These are phyloP conservation scores for Leptodon cayanensis DNA, from an alignment of 2,797 vertebrate species.

Conservation along the genomic window DNA sequence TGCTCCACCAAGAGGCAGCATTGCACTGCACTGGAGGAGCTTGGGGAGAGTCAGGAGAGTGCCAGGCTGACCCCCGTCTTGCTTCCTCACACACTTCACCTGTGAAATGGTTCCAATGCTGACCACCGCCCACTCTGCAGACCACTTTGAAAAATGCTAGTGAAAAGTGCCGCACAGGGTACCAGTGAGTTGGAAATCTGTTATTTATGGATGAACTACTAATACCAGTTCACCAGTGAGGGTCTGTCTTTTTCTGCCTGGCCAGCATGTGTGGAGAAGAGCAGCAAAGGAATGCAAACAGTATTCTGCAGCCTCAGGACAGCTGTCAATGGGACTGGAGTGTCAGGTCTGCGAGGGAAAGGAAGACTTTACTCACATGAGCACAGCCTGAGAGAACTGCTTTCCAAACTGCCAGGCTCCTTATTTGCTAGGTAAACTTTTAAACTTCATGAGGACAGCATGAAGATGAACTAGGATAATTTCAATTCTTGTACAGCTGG, in stretches of 20 bases:
- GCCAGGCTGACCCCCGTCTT: background rate
- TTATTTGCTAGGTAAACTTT: background rate
- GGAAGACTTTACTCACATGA: background rate
- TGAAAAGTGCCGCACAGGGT: background rate
- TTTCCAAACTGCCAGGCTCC: background rate
- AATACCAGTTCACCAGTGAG: background rate
- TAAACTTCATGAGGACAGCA: background rate
- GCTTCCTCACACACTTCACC: background rate
- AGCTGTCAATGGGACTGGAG: background rate
- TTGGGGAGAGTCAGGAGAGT: background rate
- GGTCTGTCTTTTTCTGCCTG: background rate
- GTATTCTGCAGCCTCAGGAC: background rate
- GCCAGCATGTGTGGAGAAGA: background rate
- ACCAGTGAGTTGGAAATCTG: background rate
- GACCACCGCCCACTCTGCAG: too few relatives aligned
- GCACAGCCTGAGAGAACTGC: background rate
- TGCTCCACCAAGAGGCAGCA: background rate
- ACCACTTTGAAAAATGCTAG: background rate
- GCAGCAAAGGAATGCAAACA: background rate
- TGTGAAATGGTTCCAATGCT: background rate
- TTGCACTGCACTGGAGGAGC: background rate
- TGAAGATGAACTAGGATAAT: background rate
- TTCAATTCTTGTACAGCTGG: background rate
- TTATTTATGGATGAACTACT: background rate
- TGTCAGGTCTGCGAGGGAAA: background rate